phyloP scores from a whole-genome alignment of 1,140 invertebrate species.

The Drosophila tropicalis region DNA sequence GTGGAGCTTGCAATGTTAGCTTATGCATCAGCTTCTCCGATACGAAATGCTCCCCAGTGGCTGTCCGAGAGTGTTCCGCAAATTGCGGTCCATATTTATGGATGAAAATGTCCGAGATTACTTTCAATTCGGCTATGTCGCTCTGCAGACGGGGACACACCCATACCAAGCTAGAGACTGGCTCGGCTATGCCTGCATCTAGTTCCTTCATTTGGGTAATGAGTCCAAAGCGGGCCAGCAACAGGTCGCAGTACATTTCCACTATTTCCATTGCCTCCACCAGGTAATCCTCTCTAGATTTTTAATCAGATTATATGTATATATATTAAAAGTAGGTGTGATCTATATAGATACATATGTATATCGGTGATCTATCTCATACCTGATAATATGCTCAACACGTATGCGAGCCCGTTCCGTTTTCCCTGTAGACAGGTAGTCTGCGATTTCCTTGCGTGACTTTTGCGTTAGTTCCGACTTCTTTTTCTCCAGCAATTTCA shows the following conservation, averaged over 20 bases:
- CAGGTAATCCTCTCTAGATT: constrained; percentile 95
- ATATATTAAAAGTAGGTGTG: not conserved
- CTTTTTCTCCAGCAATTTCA: constrained; percentile 98
- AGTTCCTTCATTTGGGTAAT: constrained; percentile 99
- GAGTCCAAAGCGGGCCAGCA: constrained; percentile 98
- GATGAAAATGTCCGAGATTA: constrained; percentile 94
- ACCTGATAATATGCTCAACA: constrained; percentile 98
- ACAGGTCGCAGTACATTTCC: constrained; percentile 99
- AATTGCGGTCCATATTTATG: constrained; percentile 98
- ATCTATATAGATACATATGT: not conserved
- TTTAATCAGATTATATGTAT: not conserved
- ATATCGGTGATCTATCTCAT: not conserved
- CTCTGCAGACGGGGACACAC: constrained; percentile 94
- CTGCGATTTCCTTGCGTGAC: constrained; percentile 98
- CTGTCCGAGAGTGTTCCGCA: constrained; percentile 91
- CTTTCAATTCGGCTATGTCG: constrained; percentile 89
- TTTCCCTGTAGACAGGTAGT: constrained; percentile 96
- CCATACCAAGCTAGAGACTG: constrained; percentile 98
- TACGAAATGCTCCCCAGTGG: constrained; percentile 89
- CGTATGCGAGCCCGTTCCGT: constrained; percentile 96
- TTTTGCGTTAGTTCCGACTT: constrained; percentile 98
- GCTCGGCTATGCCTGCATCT: constrained; percentile 97
- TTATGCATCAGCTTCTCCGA: constrained; percentile 98
- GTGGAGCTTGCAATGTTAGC: constrained; percentile 97
- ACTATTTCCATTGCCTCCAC: constrained; percentile 99